Percentiles rank a stretch among this genome's conserved stretches.
phyloP scores from a whole-genome alignment of 2,797 vertebrate species.

The Rhabdophis nuchalis region DNA sequence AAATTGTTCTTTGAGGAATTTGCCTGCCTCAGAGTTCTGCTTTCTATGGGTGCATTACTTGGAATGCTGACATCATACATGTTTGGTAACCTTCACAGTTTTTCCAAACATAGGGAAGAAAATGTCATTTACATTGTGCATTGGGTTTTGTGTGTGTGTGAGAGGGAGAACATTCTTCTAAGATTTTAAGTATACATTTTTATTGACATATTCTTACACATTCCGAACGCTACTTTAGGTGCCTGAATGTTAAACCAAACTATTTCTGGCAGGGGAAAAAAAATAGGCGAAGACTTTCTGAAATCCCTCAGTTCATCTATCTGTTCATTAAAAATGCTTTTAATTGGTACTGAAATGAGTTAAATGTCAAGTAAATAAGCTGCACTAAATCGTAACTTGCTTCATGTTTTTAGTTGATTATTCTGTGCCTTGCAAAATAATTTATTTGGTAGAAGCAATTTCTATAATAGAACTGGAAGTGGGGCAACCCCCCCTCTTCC shows the following conservation, averaged over 20 bases:
- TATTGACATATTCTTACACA: neutral
- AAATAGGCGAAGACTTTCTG: conserved; percentile 7
- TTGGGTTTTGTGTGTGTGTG: neutral
- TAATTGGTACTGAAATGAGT: conserved; percentile 41
- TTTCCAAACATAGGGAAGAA: neutral
- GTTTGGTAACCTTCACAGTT: neutral
- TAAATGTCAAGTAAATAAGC: conserved; percentile 40
- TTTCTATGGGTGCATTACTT: too few species aligned
- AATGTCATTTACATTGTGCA: neutral
- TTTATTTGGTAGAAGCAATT: conserved; percentile 20
- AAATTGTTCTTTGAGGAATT: too few species aligned
- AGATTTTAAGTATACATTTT: neutral
- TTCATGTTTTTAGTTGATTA: conserved; percentile 36
- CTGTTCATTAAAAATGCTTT: conserved; percentile 37
- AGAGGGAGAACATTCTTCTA: too few species aligned
- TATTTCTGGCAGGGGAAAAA: conserved; percentile 7
- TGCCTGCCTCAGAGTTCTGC: too few species aligned
- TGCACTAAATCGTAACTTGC: conserved; percentile 37
- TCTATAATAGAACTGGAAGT: neutral
- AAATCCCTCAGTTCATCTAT: conserved; percentile 31
- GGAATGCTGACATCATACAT: neutral
- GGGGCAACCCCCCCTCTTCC: neutral
- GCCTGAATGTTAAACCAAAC: conserved; percentile 17
- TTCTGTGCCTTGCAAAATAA: conserved; percentile 37
- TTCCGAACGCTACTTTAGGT: conserved; percentile 17